phyloP scores from a whole-genome alignment of 2,113 vertebrate species.

The Triplophysa dalaica region DNA sequence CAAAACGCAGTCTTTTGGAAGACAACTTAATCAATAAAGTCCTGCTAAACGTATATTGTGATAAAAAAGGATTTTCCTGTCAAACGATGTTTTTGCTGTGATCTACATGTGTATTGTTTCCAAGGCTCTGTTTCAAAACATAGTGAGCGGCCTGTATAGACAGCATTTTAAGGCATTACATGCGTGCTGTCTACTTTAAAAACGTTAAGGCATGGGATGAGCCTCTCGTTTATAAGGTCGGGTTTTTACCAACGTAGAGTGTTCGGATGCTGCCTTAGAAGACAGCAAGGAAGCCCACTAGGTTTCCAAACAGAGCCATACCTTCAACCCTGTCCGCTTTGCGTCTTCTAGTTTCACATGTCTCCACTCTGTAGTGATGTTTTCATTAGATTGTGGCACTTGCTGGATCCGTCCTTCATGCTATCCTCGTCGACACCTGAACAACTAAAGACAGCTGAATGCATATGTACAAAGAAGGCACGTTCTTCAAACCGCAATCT shows the following conservation, averaged over 20 bases:
- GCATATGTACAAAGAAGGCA: constrained; percentile 98
- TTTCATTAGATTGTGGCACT: constrained; percentile 83
- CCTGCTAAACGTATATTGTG: constrained; percentile 75
- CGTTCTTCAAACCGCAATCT: constrained; percentile 91
- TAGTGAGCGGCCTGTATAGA: background rate
- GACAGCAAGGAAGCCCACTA: constrained; percentile 5
- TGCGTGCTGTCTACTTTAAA: no score
- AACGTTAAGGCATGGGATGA: no score
- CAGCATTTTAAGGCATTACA: background rate
- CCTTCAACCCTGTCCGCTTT: constrained; percentile 75
- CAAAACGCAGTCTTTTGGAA: constrained; percentile 85
- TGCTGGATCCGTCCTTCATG: constrained; percentile 90
- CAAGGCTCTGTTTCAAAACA: background rate
- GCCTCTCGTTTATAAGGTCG: background rate
- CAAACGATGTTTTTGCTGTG: background rate
- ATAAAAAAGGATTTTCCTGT: constrained; percentile 72
- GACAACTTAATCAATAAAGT: constrained; percentile 85
- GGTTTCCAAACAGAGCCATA: constrained; percentile 58
- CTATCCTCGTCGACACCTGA: constrained; percentile 84
- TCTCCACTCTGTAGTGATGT: constrained; percentile 82
- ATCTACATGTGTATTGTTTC: background rate
- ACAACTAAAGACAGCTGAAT: constrained; percentile 81
- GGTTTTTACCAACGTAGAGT: background rate
- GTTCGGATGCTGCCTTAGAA: background rate
- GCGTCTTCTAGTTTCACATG: constrained; percentile 68